Conservation (phyloP, 2,113 vertebrate species). For the Peucedramus taeniatus region DNA sequence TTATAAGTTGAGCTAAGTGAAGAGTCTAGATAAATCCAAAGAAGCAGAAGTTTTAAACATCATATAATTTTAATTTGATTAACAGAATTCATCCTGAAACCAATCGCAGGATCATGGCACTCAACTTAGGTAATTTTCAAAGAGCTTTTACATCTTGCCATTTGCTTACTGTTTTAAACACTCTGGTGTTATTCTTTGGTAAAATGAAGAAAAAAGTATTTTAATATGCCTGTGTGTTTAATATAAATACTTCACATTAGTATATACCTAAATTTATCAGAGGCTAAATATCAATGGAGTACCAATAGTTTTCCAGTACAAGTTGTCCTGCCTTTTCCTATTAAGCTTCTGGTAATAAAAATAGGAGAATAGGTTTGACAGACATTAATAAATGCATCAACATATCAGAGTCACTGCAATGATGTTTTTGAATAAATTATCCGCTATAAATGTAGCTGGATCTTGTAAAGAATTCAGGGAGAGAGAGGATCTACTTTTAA, state of each 20-base stretch:
- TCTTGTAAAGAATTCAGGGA: not conserved
- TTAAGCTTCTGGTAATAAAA: not conserved
- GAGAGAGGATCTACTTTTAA: not conserved
- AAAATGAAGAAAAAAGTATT: not conserved
- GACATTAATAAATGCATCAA: not conserved
- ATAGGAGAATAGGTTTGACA: not conserved
- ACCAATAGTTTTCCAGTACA: not conserved
- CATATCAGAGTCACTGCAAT: not conserved
- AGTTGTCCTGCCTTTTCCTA: not conserved
- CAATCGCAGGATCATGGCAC: not conserved
- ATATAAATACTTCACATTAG: not conserved
- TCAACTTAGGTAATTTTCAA: not conserved
- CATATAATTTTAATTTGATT: not conserved
- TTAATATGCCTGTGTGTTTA: not conserved
- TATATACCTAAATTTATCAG: not conserved
- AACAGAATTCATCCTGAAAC: not conserved
- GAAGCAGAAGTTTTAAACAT: not conserved
- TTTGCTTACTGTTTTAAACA: not conserved
- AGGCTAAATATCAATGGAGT: not conserved
- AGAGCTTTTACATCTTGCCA: not conserved
- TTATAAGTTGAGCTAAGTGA: not conserved
- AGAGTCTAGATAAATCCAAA: not conserved
- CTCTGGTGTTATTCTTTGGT: not conserved
- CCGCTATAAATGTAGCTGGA: not conserved
- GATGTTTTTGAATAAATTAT: not conserved